Percentiles rank a stretch among this genome's conserved stretches.
Conservation (phyloP, 1,140 invertebrate genomes). For the Cyphomyrmex costatus region DNA sequence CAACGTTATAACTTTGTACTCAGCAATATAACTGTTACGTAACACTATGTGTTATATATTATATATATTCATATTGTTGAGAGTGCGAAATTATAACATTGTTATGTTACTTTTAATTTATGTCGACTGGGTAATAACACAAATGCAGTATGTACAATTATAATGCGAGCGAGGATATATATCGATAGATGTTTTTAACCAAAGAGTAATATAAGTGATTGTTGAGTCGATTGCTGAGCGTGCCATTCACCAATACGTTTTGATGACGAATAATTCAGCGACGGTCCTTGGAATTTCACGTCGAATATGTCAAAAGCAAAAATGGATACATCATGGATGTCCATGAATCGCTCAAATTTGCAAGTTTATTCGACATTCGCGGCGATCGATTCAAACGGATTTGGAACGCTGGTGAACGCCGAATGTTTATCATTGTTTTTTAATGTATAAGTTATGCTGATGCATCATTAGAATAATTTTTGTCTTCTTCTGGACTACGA, state of each 20-base stretch:
- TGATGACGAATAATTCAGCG: slow-evolving; percentile 15
- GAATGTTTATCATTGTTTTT: neutral
- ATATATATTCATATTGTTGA: no score
- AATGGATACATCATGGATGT: slow-evolving; percentile 6
- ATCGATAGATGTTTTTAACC: slow-evolving; percentile 84
- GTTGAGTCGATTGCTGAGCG: slow-evolving; percentile 62
- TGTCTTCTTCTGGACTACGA: neutral
- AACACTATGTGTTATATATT: no score
- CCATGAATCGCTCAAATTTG: slow-evolving; percentile 68
- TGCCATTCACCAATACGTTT: slow-evolving; percentile 64
- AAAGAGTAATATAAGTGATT: slow-evolving; percentile 84
- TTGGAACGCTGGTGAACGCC: neutral
- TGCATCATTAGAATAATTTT: neutral
- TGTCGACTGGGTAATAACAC: neutral
- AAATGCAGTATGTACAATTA: slow-evolving; percentile 54
- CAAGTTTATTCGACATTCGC: slow-evolving; percentile 42
- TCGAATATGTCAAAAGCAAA: neutral
- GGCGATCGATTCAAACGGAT: neutral
- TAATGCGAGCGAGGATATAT: slow-evolving; percentile 49
- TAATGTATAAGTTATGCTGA: slow-evolving; percentile 30
- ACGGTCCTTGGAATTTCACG: neutral
- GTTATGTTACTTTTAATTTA: no score
- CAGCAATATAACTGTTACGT: no score
- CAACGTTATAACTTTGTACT: no score
- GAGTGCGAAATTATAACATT: no score